Evolutionary conservation across 2,113 vertebrate genomes (phyloP).

Genomic region (Equus przewalskii): DNA sequence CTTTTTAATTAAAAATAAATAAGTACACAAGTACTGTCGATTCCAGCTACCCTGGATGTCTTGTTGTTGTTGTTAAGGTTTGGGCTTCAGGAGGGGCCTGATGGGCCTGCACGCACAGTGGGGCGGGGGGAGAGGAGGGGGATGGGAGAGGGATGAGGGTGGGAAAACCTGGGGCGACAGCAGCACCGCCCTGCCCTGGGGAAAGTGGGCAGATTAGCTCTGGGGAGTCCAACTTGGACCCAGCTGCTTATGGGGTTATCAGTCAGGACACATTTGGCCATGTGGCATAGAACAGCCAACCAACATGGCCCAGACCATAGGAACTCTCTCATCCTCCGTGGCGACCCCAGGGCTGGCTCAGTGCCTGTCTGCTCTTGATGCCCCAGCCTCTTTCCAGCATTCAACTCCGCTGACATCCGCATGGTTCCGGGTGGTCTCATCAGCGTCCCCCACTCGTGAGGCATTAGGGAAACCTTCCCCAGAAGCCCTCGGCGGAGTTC

Average conservation of each 20-base stretch:
- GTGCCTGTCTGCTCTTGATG: background rate
- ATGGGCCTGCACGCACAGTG: fast-evolving
- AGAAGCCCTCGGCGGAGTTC: background rate
- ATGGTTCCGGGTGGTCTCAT: background rate
- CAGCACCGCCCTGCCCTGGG: fast-evolving
- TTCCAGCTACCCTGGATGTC: background rate
- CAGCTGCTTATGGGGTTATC: background rate
- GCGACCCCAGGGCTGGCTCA: background rate
- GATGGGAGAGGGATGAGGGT: background rate
- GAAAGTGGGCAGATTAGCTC: background rate
- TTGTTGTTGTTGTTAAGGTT: background rate
- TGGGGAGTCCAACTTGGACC: background rate
- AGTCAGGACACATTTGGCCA: background rate
- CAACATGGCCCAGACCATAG: background rate
- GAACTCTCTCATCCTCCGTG: background rate
- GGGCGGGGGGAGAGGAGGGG: background rate
- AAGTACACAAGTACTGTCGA: background rate
- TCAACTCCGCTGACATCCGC: background rate
- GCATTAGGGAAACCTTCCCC: background rate
- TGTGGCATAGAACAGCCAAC: background rate
- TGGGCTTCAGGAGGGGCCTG: background rate
- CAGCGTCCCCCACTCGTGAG: background rate
- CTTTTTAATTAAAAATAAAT: background rate
- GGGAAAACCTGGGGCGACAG: background rate
- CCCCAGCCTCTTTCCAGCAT: background rate